Evolutionary conservation across 1,140 invertebrate genomes (phyloP), one percentile per base, ranked within the genome.

Genomic region (Andrena cerasifolii): DNA sequence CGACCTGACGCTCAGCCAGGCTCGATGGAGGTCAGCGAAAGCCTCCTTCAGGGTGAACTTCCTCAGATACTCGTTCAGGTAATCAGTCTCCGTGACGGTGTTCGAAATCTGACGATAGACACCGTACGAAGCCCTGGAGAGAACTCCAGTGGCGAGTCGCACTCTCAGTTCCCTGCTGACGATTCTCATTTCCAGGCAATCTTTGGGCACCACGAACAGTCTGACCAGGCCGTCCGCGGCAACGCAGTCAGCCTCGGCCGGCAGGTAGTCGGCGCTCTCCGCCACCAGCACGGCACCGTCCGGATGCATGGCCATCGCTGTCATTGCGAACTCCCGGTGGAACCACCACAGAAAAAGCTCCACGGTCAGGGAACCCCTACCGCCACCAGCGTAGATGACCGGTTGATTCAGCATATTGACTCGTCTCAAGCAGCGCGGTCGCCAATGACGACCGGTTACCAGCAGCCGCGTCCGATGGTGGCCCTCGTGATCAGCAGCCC

Each of bases 331-430:
- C 72, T 94, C 93, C 3, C 89, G 88, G 31, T 92, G 92, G 54
- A 94, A 94, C 93, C 93, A 94, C 93, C 93, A 94, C 6, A 92
- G 87, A 43, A 94, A 94, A 1, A 94, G 86, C 68, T 94, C 93
- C 0, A 91, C 87, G 0, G 93, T 94, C 0, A 93, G 83, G 0
- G 86, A 86, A 6, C 93, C 93, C 8, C 91, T 90, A 12, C 93
- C 93, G 4, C 93, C 94, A 1, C 93, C 93, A 0, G 93, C 94
- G 73, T 94, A 94, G 8, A 94, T 91, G 0, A 94, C 93, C 7
- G 94, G 93, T 61, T 94, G 93, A 45, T 90, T 94, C 5, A 94
- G 63, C 93, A 94, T 94, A 84, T 94, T 94, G n/a, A 94, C 93
- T 43, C 89, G 85, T 26, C 89, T 86, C 8, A 94, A 76, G 84